A percentile compares a stretch with the other conserved stretches of the same genome.
phyloP scores from a whole-genome alignment of 2,113 vertebrate species.

The Hippocampus comes region DNA sequence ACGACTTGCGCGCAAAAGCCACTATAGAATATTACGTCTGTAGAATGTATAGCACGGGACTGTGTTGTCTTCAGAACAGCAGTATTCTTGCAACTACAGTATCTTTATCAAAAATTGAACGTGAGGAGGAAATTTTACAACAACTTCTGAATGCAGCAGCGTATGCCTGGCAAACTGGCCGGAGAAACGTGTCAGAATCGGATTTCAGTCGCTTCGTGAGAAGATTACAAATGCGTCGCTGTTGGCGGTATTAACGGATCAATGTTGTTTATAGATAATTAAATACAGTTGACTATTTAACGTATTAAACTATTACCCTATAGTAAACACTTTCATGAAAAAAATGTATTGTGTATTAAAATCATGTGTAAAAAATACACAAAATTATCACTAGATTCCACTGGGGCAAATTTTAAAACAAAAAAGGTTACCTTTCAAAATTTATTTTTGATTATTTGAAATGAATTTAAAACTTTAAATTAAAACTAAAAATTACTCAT shows the following conservation, averaged over 20 bases:
- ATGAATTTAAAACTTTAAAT: too few species aligned
- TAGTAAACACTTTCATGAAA: too few species aligned
- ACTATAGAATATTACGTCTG: not conserved
- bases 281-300: too few species aligned
- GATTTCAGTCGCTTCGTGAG: not conserved
- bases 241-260: too few species aligned
- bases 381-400: not conserved
- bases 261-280: too few species aligned
- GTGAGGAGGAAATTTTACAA: not conserved
- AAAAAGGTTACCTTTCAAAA: too few species aligned
- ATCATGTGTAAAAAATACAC: not conserved
- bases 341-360: not conserved
- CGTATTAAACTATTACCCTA: too few species aligned
- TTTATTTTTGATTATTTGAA: too few species aligned
- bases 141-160: conserved; percentile 16
- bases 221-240: too few species aligned
- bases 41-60: not conserved
- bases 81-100: not conserved
- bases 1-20: not conserved
- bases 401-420: not conserved
- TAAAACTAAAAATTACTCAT: too few species aligned
- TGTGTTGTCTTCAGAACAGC: not conserved
- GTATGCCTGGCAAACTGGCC: not conserved
- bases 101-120: not conserved
- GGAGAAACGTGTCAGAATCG: conserved; percentile 34